Percentiles rank a stretch among this genome's conserved stretches.
Evolutionary conservation across 30 jellyfish, hydroid and myxozoan species (phyloP).

Genomic region (Chrysaora quinquecirrha): DNA sequence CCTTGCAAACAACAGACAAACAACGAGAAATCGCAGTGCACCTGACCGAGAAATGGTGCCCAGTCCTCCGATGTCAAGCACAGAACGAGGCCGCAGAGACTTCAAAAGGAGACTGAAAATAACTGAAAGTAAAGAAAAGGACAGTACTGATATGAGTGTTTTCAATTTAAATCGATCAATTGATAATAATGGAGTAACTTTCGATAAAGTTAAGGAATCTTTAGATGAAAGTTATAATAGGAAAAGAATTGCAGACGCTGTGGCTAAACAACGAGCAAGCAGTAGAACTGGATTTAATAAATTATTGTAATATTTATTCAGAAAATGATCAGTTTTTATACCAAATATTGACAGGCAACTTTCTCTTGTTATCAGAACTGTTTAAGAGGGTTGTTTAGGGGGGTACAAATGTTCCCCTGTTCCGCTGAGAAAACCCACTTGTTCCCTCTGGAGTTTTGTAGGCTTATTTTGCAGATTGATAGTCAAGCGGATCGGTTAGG

Average conservation of each 20-base stretch:
- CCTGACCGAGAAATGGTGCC: not conserved
- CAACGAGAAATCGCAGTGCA: not conserved
- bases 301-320: not conserved
- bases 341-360: no score
- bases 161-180: conserved; percentile 21
- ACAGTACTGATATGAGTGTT: not conserved
- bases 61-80: conserved; percentile 39
- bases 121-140: conserved; percentile 11
- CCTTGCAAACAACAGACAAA: conserved; percentile 35
- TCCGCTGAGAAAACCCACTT: no score
- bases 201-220: not conserved
- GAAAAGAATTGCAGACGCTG: conserved; percentile 74
- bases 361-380: no score
- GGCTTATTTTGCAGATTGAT: no score
- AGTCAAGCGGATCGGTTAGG: no score
- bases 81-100: conserved; percentile 29
- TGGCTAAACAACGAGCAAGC: conserved; percentile 55
- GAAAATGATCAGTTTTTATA: no score
- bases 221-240: conserved; percentile 38
- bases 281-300: conserved; percentile 56
- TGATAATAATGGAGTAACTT: conserved; percentile 28
- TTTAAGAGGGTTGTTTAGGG: no score
- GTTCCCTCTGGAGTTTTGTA: no score
- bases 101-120: conserved; percentile 1
- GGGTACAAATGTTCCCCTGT: no score